Conservation (phyloP, 2,113 vertebrate species). For the Ellobius talpinus region DNA sequence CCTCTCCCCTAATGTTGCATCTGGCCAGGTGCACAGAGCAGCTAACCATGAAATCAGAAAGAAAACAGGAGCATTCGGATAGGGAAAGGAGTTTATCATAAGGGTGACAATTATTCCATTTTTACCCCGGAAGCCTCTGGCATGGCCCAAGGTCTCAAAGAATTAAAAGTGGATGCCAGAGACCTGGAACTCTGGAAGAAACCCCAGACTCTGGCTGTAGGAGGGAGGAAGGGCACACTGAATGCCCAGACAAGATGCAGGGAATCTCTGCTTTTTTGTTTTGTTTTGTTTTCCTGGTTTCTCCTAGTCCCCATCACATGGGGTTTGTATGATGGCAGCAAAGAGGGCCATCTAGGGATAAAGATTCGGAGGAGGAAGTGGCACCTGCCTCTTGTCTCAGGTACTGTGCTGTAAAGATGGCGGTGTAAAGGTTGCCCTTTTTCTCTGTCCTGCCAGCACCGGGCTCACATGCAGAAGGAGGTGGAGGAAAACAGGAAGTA, state of each 20-base stretch:
- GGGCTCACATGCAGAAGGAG: background rate
- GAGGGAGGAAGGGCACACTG: background rate
- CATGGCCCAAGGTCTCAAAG: background rate
- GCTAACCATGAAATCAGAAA: background rate
- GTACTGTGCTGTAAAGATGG: rapidly evolving
- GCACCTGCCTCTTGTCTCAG: background rate
- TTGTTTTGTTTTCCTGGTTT: background rate
- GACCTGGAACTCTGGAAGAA: background rate
- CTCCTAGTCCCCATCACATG: background rate
- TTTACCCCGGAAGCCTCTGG: background rate
- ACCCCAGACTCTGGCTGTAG: background rate
- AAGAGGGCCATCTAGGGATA: rapidly evolving
- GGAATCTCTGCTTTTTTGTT: background rate
- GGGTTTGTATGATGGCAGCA: background rate
- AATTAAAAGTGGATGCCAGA: too few species aligned
- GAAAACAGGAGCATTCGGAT: rapidly evolving
- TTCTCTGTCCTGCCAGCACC: too few species aligned
- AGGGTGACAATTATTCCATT: background rate
- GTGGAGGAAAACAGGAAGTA: background rate
- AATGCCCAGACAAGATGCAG: background rate
- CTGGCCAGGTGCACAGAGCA: background rate
- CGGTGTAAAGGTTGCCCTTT: too few species aligned
- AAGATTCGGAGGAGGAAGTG: background rate
- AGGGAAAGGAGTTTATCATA: background rate
- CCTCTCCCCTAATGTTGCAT: background rate